Evolutionary conservation across 2,113 vertebrate species (phyloP).

Genomic region (Rafetus swinhoei): DNA sequence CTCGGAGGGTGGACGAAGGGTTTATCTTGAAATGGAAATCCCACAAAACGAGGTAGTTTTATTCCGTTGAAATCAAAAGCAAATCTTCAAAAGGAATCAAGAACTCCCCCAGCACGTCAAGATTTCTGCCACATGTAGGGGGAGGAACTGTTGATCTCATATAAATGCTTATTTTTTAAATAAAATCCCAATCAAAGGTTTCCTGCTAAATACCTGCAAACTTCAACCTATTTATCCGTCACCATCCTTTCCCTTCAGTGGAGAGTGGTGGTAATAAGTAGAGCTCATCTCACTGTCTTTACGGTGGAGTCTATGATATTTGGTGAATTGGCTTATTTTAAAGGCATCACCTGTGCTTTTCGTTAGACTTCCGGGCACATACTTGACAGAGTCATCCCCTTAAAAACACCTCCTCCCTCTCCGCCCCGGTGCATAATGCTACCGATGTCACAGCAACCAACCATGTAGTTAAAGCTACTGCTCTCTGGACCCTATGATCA

Average conservation of each 20-base stretch:
- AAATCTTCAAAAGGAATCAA: background rate
- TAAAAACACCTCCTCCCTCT: background rate
- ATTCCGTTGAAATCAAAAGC: background rate
- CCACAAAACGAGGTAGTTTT: background rate
- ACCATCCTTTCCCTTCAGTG: background rate
- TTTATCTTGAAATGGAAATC: background rate
- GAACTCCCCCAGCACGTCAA: background rate
- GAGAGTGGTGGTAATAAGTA: background rate
- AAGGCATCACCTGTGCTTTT: background rate
- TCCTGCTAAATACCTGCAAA: background rate
- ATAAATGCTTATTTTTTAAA: background rate
- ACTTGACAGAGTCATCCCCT: background rate
- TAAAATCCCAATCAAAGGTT: background rate
- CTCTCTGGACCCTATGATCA: background rate
- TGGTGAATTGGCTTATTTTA: background rate
- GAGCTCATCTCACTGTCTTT: rapidly evolving
- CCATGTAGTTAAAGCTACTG: background rate
- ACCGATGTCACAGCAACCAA: background rate
- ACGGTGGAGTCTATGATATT: background rate
- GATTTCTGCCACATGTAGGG: rapidly evolving
- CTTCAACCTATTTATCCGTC: background rate
- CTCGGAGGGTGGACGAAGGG: background rate
- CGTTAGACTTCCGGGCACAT: background rate
- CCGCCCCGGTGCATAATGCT: rapidly evolving
- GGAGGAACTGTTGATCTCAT: background rate